phyloP scores from a whole-genome alignment of 1,140 invertebrate species.

The Idris sp. region DNA sequence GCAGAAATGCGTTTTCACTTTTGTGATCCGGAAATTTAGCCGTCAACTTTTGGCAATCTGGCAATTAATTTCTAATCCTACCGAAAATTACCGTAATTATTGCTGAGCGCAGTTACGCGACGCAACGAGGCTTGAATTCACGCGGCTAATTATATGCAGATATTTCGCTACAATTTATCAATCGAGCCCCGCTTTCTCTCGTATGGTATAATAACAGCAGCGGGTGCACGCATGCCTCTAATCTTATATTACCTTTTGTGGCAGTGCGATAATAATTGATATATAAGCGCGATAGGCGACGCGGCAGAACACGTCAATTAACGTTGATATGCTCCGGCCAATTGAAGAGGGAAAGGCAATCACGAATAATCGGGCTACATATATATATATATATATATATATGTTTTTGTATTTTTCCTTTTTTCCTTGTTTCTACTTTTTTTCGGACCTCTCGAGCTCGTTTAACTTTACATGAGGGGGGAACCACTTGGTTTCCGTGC shows the following conservation, averaged over 20 bases:
- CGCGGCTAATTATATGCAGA: slow-evolving; percentile 47
- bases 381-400: too few species aligned
- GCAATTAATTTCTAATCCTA: slow-evolving; percentile 24
- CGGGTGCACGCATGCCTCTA: slow-evolving; percentile 3
- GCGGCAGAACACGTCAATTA: slow-evolving; percentile 44
- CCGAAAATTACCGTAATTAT: slow-evolving; percentile 17
- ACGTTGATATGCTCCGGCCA: slow-evolving; percentile 16
- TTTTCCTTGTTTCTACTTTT: too few species aligned
- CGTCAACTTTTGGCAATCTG: slow-evolving; percentile 41
- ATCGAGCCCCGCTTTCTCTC: slow-evolving; percentile 46
- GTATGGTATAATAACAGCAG: slow-evolving; percentile 38
- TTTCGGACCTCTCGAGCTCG: slow-evolving; percentile 71
- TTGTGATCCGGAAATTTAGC: slow-evolving; percentile 8
- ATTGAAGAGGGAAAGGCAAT: slow-evolving; percentile 22
- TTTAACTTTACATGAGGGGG: slow-evolving; percentile 76
- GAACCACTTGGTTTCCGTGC: slow-evolving; percentile 71
- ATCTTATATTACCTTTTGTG: slow-evolving; percentile 21
- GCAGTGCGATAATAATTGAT: slow-evolving; percentile 35
- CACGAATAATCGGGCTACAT: slow-evolving; percentile 70
- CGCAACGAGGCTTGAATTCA: slow-evolving; percentile 26
- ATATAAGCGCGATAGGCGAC: slow-evolving; percentile 43
- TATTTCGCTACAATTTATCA: slow-evolving; percentile 56
- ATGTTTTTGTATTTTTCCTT: too few species aligned
- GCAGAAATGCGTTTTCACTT: slow-evolving; percentile 27
- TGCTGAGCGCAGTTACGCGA: slow-evolving; percentile 17